phyloP scores from a whole-genome alignment of 2,113 vertebrate species.

The Dasyurus viverrinus region DNA sequence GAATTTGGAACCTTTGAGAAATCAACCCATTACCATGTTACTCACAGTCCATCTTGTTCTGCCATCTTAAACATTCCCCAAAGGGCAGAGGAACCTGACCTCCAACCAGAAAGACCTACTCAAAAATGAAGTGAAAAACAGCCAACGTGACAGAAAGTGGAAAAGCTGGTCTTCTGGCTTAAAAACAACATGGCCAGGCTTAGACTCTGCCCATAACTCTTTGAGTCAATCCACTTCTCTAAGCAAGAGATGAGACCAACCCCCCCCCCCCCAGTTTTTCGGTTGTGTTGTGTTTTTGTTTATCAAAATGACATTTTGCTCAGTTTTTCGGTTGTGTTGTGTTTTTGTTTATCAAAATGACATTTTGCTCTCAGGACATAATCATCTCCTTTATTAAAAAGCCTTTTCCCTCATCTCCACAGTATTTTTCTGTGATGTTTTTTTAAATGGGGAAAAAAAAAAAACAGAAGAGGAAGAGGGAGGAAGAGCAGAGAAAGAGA shows the following conservation, averaged over 20 bases:
- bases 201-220: not conserved
- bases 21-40: not conserved
- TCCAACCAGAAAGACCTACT: not conserved
- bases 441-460: constrained; percentile 68
- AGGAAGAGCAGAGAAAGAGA: constrained; percentile 6
- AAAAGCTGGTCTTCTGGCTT: not conserved
- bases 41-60: not conserved
- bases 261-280: not conserved
- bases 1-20: not conserved
- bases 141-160: not conserved
- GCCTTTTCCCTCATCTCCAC: not conserved
- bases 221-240: not conserved
- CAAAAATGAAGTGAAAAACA: not conserved
- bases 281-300: not conserved
- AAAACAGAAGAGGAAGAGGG: constrained; percentile 47
- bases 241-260: not conserved
- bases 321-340: not conserved
- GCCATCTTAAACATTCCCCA: constrained; percentile 17
- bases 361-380: not conserved
- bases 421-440: constrained; percentile 49
- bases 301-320: not conserved
- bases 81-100: not conserved
- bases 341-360: not conserved
- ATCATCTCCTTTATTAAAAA: not conserved
- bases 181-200: not conserved